phyloP scores from a whole-genome alignment of 2,113 vertebrate species.

The Cheirogaleus medius region DNA sequence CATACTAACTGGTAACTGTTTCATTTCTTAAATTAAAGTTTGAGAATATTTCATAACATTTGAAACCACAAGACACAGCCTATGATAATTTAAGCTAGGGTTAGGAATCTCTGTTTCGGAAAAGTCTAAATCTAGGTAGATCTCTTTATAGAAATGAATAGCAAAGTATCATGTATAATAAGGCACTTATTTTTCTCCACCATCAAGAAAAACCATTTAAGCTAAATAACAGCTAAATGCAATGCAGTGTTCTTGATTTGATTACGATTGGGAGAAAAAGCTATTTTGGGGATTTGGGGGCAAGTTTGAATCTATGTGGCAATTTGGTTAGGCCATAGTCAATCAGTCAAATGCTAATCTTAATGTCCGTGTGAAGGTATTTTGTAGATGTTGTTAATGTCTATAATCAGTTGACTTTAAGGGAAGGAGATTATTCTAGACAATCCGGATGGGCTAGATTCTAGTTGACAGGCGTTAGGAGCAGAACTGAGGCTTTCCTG shows the following conservation, averaged over 20 bases:
- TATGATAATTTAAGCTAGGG: neutral
- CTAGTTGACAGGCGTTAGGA: neutral
- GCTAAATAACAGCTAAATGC: neutral
- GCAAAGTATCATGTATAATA: neutral
- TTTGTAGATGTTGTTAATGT: neutral
- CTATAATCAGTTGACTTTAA: neutral
- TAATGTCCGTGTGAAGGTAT: neutral
- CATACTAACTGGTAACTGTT: neutral
- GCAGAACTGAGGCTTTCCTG: neutral
- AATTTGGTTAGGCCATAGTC: neutral
- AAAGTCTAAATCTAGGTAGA: neutral
- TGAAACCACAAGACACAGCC: neutral
- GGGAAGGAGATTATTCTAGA: neutral
- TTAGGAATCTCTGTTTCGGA: neutral
- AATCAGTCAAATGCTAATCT: neutral
- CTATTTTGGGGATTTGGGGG: neutral
- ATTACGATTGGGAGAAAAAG: neutral
- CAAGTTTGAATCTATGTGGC: neutral
- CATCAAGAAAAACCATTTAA: neutral
- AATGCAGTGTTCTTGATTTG: neutral
- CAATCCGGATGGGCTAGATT: neutral
- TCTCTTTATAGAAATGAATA: neutral
- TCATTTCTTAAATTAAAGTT: neutral
- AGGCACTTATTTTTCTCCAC: neutral
- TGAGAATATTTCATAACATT: neutral